Base-by-base conservation (phyloP, 2,888 invertebrate genomes). In the Rotaria socialis region DNA sequence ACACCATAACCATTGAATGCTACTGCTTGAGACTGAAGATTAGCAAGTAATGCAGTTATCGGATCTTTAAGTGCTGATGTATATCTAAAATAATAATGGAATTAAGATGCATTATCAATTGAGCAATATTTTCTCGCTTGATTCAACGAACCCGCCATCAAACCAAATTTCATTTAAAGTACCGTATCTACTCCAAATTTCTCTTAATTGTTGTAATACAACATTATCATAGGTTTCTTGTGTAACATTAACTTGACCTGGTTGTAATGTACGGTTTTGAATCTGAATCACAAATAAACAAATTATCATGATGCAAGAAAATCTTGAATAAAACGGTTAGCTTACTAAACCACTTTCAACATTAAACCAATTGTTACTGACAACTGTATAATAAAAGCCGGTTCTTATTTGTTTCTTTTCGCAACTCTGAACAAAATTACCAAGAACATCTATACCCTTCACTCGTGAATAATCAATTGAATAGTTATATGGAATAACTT, bases 1-100 rank as follows among this genome's bases (percentile, higher is more conserved):
- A 80, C 47, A 43, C 80, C 80, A 47, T 80, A 80, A 14, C 80
- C 80, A 47, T 80, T 80, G 8, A 80, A 80, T 24, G 47, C 47
- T 47, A 47, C 47, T 24, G 80, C 24, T n/a, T 80, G 80, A n/a
- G 80, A 47, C 14, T 80, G 80, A 43, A 80, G 80, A 14, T 47
- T 2, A 0, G 19, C 10, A 7, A 80, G 35, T 80, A 80, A 47
- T 10, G 43, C 10, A 2, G 80, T 80, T 47, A 80, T 80, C 10
- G 43, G 43, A 0, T 47, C 47, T 80, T 80, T 43, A 24, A 80
- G 7, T 24, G 19, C 6, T 11, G 22, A 24, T 47, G 80, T 80
- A 80, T 80, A 80, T 67, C 67, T 67, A 19, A 22, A 55, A 22
- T 4, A 67, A 16, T n/a, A 14, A 14, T 67, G n/a, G 35, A 67